phyloP scores from a whole-genome alignment of 1,140 invertebrate genomes.

The Drosophila auraria region DNA sequence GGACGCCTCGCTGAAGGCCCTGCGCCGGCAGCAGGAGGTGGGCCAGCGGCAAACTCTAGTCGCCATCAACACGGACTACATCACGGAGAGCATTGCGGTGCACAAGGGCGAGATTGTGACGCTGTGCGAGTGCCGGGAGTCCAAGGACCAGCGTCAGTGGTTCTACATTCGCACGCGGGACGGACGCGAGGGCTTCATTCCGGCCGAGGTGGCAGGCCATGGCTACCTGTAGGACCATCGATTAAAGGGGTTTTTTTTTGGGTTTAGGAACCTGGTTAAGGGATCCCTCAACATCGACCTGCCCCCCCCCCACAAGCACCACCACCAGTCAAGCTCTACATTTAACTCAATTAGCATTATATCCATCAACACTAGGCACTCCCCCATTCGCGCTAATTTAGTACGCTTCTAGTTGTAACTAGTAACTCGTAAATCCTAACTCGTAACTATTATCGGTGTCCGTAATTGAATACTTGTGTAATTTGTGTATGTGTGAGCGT shows the following conservation, averaged over 20 bases:
- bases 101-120: conserved; percentile 91
- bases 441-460: conserved; percentile 52
- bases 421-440: conserved; percentile 50
- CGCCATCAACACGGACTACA: conserved; percentile 89
- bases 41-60: conserved; percentile 87
- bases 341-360: conserved; percentile 47
- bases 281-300: background rate
- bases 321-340: conserved; percentile 48
- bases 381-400: conserved; percentile 48
- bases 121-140: conserved; percentile 86
- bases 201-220: conserved; percentile 90
- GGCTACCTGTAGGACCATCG: conserved; percentile 88
- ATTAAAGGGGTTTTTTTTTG: background rate
- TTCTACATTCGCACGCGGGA: conserved; percentile 90
- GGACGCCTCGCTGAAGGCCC: conserved; percentile 34
- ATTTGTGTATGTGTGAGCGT: conserved; percentile 56
- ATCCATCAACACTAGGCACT: conserved; percentile 21
- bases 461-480: conserved; percentile 54
- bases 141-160: conserved; percentile 87
- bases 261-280: background rate
- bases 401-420: conserved; percentile 75
- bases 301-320: conserved; percentile 5
- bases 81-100: conserved; percentile 88
- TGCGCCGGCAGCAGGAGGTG: conserved; percentile 38
- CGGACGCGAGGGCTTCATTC: conserved; percentile 91